phyloP scores from a whole-genome alignment of 2,113 vertebrate genomes.

The Polypterus senegalus region DNA sequence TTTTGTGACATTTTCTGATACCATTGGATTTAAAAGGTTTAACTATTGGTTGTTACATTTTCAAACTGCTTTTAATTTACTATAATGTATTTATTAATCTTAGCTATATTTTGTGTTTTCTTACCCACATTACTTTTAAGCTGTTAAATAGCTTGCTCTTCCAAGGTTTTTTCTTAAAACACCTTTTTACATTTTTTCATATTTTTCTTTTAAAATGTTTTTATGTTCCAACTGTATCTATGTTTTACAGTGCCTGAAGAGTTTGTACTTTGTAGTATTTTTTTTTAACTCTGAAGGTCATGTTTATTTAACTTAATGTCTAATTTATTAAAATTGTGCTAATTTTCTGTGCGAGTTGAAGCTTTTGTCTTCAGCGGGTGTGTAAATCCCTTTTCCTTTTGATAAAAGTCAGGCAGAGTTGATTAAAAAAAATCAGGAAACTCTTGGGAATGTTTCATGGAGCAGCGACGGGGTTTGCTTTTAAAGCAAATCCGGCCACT shows the following conservation, averaged over 20 bases:
- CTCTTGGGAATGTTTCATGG: conserved; percentile 6
- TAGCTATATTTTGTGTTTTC: too few species aligned
- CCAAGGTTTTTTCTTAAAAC: too few species aligned
- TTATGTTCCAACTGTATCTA: not conserved
- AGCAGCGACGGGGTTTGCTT: not conserved
- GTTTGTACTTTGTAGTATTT: not conserved
- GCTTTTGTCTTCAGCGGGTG: not conserved
- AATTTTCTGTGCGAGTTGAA: not conserved
- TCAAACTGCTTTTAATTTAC: too few species aligned
- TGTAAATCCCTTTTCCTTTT: conserved; percentile 5
- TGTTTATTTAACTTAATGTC: not conserved
- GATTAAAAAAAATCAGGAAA: conserved; percentile 7
- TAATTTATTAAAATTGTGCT: not conserved
- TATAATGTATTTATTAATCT: too few species aligned
- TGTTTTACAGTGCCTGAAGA: not conserved
- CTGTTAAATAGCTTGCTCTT: too few species aligned
- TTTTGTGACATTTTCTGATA: too few species aligned
- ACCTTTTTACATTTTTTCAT: not conserved
- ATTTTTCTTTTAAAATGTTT: not conserved
- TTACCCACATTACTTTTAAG: too few species aligned
- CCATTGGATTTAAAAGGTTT: too few species aligned
- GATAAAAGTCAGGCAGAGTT: conserved; percentile 1
- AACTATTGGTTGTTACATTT: too few species aligned
- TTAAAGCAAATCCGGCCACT: conserved; percentile 6
- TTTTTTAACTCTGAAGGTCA: not conserved